These are phyloP conservation scores for Nyctalus aviator DNA, from an alignment of 2,797 vertebrate genomes.

Conservation along the genomic window DNA sequence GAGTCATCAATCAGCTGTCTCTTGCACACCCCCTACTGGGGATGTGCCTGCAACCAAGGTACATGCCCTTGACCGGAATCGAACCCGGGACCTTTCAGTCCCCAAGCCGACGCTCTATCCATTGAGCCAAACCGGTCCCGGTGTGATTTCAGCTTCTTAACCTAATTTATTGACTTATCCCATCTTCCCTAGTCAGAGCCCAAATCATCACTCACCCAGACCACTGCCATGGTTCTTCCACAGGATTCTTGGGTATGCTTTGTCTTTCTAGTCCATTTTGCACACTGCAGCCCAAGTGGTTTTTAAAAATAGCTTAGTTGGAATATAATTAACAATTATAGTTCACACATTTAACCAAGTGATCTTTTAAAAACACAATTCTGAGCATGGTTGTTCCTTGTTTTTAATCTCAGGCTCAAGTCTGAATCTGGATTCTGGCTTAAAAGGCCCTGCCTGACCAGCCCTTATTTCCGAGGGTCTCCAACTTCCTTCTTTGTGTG, in stretches of 20 bases:
- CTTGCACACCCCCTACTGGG: no score
- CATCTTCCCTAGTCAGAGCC: neutral
- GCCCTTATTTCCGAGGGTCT: neutral
- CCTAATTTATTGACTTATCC: neutral
- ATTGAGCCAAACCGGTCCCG: no score
- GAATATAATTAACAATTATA: constrained; percentile 12
- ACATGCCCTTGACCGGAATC: no score
- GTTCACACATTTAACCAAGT: constrained; percentile 28
- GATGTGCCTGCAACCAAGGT: no score
- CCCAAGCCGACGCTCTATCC: no score
- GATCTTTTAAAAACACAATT: constrained; percentile 34
- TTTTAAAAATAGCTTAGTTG: neutral
- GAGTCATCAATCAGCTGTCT: no score
- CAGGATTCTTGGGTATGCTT: neutral
- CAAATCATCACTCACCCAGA: neutral
- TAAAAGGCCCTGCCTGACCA: neutral
- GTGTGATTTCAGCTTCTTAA: neutral
- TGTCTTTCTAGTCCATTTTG: constrained; percentile 11
- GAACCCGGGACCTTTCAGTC: no score
- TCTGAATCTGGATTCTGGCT: constrained; percentile 6
- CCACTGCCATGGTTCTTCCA: neutral
- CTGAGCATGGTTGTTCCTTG: neutral
- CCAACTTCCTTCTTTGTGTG: neutral
- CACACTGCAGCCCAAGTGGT: neutral
- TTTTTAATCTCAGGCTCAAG: constrained; percentile 24